Base-by-base conservation (phyloP, 2,888 invertebrate genomes). In the Mimumesa dahlbomi region DNA sequence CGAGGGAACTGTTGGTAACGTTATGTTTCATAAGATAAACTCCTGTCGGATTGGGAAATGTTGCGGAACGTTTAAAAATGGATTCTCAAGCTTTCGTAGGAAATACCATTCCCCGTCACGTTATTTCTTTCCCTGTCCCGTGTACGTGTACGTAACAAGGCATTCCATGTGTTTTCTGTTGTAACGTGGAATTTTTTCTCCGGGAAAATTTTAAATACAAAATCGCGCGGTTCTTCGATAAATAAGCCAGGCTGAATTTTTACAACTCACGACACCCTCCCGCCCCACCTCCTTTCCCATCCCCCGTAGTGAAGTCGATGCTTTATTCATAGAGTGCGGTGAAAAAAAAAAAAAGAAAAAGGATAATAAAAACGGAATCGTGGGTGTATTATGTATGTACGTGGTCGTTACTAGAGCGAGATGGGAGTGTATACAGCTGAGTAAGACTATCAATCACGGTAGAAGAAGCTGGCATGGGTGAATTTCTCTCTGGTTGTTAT, bases 361-460 rank as follows among this genome's bases (percentile, higher is more conserved):
- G n/a, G n/a, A n/a, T n/a, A n/a, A n/a, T n/a, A n/a, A n/a, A n/a
- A n/a, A n/a, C n/a, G n/a, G 1, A 31, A 61, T 54, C 18, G 22
- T 6, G 22, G 14, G 11, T 9, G 7, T n/a, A n/a, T n/a, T n/a
- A n/a, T n/a, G n/a, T 31, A 46, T 25, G 19, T 38, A 16, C n/a
- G 40, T 14, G 48, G 53, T 43, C 31, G n/a, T n/a, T n/a, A 40
- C 6, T 13, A 16, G 42, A 56, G 19, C n/a, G 62, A 63, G 56
- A 59, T 52, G 57, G 34, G 36, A 46, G 14, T 48, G 42, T 48
- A 50, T 38, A 18, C 38, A 46, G 63, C 29, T 13, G 46, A 43
- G 21, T 14, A 50, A 54, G 43, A 34, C 73, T 57, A 74, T 78
- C 64, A 59, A 77, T 77, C 71, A 65, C 54, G 49, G 19, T 25